Base-by-base conservation (phyloP, 1,140 invertebrate species). In the Cydia amplana region DNA sequence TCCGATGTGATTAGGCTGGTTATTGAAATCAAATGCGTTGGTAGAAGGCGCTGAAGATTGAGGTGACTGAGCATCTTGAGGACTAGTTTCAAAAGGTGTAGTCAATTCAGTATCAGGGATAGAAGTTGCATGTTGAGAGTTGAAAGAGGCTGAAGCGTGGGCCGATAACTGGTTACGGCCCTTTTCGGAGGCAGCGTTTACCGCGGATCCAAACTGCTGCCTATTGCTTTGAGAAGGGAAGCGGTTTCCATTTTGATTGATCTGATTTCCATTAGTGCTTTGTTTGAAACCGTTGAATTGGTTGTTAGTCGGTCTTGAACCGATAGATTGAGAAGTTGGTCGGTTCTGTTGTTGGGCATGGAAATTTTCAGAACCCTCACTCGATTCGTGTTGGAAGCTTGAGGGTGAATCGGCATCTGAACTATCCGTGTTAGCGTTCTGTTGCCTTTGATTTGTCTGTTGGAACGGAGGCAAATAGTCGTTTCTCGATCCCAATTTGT, bases 51-150 rank as follows among this genome's bases (percentile, higher is more conserved):
- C 55, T 0, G 55, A 60, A 70, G 32, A 18, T 10, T 18, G 32
- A 36, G 18, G 36, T 60, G 55, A 60, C 55, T 23, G 72, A 43
- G 18, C 25, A 14, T 70, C 73, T 20, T 51, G 64, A 18, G 67
- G 10, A 43, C 25, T 83, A 25, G 79, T 75, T 79, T 84, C 83
- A 73, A 85, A 80, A 32, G 85, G 83, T 16, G 85, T 85, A 55
- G 83, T 82, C 60, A 85, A 76, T 74, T 85, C 84, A 40, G 70
- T 82, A 64, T 74, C 73, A 28, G 84, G 85, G 12, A 80, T 73
- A 28, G 74, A 75, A 18, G 83, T 85, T 60, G 84, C 77, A 20
- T 78, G 70, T 64, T 80, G 79, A 49, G 79, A 75, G 63, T 74
- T 46, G 23, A 80, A 49, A 43, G 75, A 77, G 7, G 43, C 25